Percentiles rank a stretch among this genome's conserved stretches.
phyloP scores from a whole-genome alignment of 2,113 vertebrate species.

The Strix aluco region DNA sequence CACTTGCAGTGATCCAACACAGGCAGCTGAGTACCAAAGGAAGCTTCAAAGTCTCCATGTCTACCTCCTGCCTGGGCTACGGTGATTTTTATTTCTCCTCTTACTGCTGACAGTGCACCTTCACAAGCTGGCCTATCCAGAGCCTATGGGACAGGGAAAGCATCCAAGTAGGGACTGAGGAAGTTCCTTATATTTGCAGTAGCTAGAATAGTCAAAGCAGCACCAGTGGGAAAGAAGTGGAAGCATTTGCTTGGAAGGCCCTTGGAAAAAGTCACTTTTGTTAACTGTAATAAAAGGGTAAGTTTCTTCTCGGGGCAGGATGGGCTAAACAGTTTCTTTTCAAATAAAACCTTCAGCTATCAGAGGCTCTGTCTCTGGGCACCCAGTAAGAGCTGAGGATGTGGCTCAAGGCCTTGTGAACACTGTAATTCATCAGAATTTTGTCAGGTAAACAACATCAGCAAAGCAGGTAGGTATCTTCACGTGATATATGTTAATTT shows the following conservation, averaged over 20 bases:
- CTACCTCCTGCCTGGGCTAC: neutral
- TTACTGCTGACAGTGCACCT: neutral
- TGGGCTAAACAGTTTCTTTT: neutral
- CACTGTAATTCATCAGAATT: neutral
- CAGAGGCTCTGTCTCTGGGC: neutral
- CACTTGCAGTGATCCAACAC: neutral
- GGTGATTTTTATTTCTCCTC: neutral
- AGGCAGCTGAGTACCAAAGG: neutral
- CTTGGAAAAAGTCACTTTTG: neutral
- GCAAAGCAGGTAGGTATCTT: neutral
- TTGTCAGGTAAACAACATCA: neutral
- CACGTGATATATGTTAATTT: neutral
- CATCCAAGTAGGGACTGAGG: neutral
- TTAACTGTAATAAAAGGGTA: neutral
- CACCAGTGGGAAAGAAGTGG: neutral
- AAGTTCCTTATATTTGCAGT: neutral
- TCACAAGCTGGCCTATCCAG: neutral
- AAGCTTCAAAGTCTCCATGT: neutral
- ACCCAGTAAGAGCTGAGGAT: neutral
- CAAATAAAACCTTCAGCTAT: neutral
- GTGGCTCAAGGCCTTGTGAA: neutral
- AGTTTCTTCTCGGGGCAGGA: neutral
- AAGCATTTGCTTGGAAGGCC: neutral
- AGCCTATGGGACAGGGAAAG: neutral
- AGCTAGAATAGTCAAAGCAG: neutral